Percentiles rank a stretch among this genome's conserved stretches.
Evolutionary conservation across 2,113 vertebrate species (phyloP).

Genomic region (Picathartes gymnocephalus): DNA sequence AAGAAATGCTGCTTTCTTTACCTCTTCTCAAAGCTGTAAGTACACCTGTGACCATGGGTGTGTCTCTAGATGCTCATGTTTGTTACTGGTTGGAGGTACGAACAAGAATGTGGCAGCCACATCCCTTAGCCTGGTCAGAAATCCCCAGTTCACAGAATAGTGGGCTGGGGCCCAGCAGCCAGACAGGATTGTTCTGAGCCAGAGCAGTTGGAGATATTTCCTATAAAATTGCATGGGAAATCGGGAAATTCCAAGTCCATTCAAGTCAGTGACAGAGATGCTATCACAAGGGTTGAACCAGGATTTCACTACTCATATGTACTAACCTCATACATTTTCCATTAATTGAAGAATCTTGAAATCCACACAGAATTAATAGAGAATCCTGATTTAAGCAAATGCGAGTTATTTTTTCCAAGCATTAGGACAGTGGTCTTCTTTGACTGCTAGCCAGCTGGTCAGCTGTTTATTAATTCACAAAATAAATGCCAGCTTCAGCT

Average conservation of each 20-base stretch:
- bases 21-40: neutral
- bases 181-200: neutral
- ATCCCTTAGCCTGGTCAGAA: neutral
- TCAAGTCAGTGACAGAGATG: neutral
- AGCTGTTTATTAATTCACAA: neutral
- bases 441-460: neutral
- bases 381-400: neutral
- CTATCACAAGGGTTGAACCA: neutral
- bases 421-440: neutral
- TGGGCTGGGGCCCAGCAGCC: neutral
- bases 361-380: neutral
- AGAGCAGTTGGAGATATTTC: neutral
- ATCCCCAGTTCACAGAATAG: accelerated
- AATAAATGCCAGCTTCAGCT: neutral
- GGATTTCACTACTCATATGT: neutral
- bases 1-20: neutral
- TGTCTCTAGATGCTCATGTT: neutral
- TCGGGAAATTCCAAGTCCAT: neutral
- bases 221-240: neutral
- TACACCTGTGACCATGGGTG: neutral
- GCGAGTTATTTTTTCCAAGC: neutral
- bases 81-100: neutral
- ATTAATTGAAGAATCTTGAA: neutral
- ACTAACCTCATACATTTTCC: neutral
- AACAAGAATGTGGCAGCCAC: accelerated